These are phyloP conservation scores for Odontophorus gujanensis DNA, from an alignment of 2,113 vertebrate genomes.

Conservation along the genomic window DNA sequence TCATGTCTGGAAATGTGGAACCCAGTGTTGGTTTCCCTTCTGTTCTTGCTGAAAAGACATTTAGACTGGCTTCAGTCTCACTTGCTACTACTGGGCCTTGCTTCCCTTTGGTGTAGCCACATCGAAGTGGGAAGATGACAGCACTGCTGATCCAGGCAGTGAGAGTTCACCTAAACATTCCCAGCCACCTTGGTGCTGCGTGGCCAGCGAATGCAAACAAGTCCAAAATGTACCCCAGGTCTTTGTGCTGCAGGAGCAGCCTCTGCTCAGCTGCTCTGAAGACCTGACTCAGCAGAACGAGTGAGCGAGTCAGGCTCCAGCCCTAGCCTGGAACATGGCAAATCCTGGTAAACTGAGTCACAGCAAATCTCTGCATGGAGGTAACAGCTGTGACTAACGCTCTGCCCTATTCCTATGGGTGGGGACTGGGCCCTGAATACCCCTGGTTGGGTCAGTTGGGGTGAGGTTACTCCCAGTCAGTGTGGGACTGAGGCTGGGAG, in stretches of 20 bases:
- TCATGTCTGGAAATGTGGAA: neutral
- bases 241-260: neutral
- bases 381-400: too few species aligned
- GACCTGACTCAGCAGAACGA: neutral
- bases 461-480: neutral
- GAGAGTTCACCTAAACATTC: neutral
- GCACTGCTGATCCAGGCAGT: neutral
- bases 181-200: neutral
- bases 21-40: neutral
- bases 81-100: neutral
- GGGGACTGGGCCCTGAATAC: rapidly evolving
- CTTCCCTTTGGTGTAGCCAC: neutral
- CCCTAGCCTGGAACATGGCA: neutral
- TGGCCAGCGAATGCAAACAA: rapidly evolving
- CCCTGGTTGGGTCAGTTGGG: neutral
- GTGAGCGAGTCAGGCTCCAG: neutral
- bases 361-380: neutral
- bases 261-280: neutral
- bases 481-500: neutral
- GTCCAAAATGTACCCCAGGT: rapidly evolving
- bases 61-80: neutral
- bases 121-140: neutral
- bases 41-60: neutral
- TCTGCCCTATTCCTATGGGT: neutral
- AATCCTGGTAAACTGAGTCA: neutral